These are phyloP conservation scores for Lycaon pictus DNA, from an alignment of 2,113 vertebrate species.

Conservation along the genomic window DNA sequence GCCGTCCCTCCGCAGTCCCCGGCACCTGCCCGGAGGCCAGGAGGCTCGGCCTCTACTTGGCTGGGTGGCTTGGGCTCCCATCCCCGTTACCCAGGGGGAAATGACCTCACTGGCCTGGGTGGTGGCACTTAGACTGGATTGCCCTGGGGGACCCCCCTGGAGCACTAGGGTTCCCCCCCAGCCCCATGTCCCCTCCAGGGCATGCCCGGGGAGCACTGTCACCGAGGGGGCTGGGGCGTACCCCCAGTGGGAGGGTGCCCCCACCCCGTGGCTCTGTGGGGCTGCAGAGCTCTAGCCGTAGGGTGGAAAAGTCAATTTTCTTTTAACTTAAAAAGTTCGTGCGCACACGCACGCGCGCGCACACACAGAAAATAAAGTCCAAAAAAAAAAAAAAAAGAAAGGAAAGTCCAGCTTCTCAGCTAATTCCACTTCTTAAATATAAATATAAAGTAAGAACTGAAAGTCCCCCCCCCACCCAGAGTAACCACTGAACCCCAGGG, in stretches of 20 bases:
- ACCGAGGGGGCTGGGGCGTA: neutral
- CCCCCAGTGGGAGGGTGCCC: neutral
- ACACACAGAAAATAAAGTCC: neutral
- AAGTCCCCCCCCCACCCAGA: neutral
- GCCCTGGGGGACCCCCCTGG: neutral
- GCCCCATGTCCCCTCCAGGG: neutral
- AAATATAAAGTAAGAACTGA: conserved; percentile 68
- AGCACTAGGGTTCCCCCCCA: neutral
- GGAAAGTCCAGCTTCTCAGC: neutral
- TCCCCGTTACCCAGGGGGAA: neutral
- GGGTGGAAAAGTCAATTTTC: neutral
- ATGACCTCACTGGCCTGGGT: neutral
- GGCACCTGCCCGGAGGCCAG: neutral
- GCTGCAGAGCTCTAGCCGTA: neutral
- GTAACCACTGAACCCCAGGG: neutral
- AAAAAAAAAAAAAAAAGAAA: too few relatives aligned
- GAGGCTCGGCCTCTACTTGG: neutral
- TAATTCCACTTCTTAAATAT: neutral
- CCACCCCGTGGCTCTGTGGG: neutral
- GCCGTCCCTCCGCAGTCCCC: neutral
- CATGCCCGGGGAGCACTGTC: neutral
- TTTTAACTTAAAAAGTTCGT: neutral
- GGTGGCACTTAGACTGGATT: neutral
- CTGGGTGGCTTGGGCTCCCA: fast-evolving
- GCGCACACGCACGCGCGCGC: too few relatives aligned